Evolutionary conservation across 2,113 vertebrate species (phyloP), one percentile per base, ranked within the genome.

Genomic region (Diadophis punctatus): DNA sequence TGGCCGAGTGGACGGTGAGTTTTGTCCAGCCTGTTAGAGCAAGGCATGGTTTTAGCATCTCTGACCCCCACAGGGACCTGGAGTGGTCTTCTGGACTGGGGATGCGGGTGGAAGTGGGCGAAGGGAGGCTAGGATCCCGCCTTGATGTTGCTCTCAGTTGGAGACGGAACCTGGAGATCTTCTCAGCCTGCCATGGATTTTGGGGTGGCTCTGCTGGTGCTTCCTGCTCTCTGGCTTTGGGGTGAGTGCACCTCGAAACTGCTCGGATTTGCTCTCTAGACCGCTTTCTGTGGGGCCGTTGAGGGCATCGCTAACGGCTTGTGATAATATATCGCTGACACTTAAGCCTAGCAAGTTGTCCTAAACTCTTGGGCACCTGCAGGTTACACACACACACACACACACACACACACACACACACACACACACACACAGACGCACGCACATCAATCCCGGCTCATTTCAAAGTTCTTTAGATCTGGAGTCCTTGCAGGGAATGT

Each of bases 101-200:
- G 89, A 94, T 95, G 95, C 9, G 89, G 80, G 93, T 5, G 88
- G 55, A 80, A 30, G 95, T 87, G 51, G 1, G 11, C 84, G 1
- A n/a, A 22, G 22, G 48, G 16, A 14, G 18, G 63, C 80, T 43
- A 14, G 1, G 0, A 46, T 51, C 56, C 93, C 1, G 0, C 94
- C 91, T 58, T 34, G 91, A 89, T 84, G 58, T 1, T 6, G 86
- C 30, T 51, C 39, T 51, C 48, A 5, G 92, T 52, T 86, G 85
- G 53, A 46, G 43, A 49, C 3, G 23, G 39, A 23, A 3, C n/a
- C 53, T 8, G 53, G 16, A 22, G 12, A 25, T 4, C 55, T 12
- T n/a, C 1, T n/a, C n/a, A 4, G 49, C 93, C 94, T 91, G 96
- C 92, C 96, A 98, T 98, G 98, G 98, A 98, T 95, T 88, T 97